Conservation (phyloP, 2,113 vertebrate species). For the Deroptyus accipitrinus region DNA sequence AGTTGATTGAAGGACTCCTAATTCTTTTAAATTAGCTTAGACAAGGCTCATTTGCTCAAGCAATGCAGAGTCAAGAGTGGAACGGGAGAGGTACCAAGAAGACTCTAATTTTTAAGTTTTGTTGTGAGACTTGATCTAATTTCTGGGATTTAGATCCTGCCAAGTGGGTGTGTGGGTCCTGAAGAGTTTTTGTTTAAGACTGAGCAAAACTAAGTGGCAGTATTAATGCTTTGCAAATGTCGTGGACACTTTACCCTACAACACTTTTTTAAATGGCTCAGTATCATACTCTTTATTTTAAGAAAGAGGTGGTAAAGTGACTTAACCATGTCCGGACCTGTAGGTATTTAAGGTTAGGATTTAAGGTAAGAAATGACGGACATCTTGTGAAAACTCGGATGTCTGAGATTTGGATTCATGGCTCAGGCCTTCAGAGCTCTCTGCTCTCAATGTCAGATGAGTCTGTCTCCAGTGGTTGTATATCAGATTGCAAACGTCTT, state of each 20-base stretch:
- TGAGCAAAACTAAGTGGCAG: not conserved
- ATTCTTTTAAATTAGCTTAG: not conserved
- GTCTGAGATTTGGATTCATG: not conserved
- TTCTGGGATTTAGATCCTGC: not conserved
- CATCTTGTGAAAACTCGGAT: not conserved
- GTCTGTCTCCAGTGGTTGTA: not conserved
- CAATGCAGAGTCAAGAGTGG: not conserved
- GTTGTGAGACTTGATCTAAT: not conserved
- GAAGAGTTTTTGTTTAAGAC: not conserved
- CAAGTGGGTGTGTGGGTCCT: not conserved
- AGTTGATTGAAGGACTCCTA: not conserved
- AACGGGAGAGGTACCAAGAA: not conserved
- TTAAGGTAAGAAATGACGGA: not conserved
- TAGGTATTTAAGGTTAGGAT: not conserved
- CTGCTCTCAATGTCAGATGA: not conserved
- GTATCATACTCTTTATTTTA: not conserved
- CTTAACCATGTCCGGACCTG: not conserved
- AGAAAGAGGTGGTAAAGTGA: not conserved
- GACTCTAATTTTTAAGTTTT: not conserved
- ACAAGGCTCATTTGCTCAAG: not conserved
- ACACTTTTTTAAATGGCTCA: not conserved
- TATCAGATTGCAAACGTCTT: not conserved
- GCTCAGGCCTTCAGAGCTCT: not conserved
- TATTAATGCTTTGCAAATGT: not conserved
- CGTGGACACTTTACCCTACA: not conserved